A percentile compares a stretch with the other conserved stretches of the same genome.
Conservation (phyloP, 2,797 vertebrate genomes). For the Enteromius treurensis region DNA sequence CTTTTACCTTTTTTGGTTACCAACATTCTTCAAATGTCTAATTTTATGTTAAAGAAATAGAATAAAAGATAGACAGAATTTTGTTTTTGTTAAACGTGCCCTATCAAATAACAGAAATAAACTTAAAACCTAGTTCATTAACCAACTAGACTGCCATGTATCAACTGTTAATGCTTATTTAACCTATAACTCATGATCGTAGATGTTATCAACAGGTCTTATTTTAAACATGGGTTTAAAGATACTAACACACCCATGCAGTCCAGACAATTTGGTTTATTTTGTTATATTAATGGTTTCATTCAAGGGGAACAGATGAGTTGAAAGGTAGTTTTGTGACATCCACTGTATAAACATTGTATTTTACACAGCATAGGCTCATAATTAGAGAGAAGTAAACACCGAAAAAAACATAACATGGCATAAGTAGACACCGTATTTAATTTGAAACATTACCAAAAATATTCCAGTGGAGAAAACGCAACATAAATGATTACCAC, state of each 20-base stretch:
- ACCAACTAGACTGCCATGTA: not conserved
- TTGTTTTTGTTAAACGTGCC: not conserved
- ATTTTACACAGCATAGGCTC: not conserved
- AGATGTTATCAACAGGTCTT: not conserved
- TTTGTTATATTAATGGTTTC: not conserved
- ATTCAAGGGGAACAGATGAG: not conserved
- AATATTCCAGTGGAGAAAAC: not conserved
- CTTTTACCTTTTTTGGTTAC: not conserved
- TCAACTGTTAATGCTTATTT: not conserved
- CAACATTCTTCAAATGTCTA: not conserved
- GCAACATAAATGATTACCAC: not conserved
- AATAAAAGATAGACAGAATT: not conserved
- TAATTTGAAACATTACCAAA: not conserved
- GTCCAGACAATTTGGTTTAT: not conserved
- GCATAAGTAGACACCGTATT: not conserved
- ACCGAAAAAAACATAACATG: not conserved
- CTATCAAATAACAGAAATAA: not conserved
- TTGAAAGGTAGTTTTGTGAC: not conserved
- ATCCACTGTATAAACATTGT: not conserved
- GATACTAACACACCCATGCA: not conserved
- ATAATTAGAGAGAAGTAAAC: not conserved
- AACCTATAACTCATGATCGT: not conserved
- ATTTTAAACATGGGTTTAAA: not conserved
- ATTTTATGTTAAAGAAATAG: not conserved
- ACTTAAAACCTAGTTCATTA: conserved; percentile 1